These are phyloP conservation scores for Oncorhynchus tshawytscha DNA, from an alignment of 2,113 vertebrate species.

Conservation along the genomic window DNA sequence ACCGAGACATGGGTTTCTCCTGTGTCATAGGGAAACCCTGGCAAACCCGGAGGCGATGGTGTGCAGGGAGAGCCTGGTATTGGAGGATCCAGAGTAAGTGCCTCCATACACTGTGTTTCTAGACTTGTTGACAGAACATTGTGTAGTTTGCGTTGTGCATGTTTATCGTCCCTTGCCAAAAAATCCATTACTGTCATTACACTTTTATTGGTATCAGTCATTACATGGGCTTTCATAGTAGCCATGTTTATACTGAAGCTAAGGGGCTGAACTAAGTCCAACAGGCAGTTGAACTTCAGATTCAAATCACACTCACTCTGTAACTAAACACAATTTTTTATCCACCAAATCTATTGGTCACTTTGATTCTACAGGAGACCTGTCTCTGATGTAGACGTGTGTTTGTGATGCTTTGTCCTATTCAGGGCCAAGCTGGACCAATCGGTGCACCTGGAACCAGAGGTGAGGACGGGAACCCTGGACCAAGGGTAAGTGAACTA, in stretches of 20 bases:
- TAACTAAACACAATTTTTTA: no score
- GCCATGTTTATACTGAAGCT: slow-evolving; percentile 17
- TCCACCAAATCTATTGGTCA: no score
- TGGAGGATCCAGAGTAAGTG: slow-evolving; percentile 86
- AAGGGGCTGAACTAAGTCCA: not conserved
- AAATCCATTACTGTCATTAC: no score
- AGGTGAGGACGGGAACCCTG: slow-evolving; percentile 88
- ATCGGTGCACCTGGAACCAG: slow-evolving; percentile 77
- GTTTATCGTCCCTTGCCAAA: no score
- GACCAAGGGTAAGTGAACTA: slow-evolving; percentile 80
- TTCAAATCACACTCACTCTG: no score
- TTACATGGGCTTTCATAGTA: no score
- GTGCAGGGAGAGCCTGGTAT: slow-evolving; percentile 81
- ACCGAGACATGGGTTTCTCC: not conserved
- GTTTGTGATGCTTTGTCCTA: slow-evolving; percentile 20
- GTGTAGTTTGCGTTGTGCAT: no score
- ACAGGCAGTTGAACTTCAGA: no score
- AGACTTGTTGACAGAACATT: no score
- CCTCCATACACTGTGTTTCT: not conserved
- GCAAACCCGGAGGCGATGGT: slow-evolving; percentile 72
- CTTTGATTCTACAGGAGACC: not conserved
- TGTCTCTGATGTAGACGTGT: not conserved
- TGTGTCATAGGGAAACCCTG: slow-evolving; percentile 76
- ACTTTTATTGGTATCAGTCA: no score
- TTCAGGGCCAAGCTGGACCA: slow-evolving; percentile 81